phyloP scores from a whole-genome alignment of 1,140 invertebrate species.

The Pollicipes pollicipes region DNA sequence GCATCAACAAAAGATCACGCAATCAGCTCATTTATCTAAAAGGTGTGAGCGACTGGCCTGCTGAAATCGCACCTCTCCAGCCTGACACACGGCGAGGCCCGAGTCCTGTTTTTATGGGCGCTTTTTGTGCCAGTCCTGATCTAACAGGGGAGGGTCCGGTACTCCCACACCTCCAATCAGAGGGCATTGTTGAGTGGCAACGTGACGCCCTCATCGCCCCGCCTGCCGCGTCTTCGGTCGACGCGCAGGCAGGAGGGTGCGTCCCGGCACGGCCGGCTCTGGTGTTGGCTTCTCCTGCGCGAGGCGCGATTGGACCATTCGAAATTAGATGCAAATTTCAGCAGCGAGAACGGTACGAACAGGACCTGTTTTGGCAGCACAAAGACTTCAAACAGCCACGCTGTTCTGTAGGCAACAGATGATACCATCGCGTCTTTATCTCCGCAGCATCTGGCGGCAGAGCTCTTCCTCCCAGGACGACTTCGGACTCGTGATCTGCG shows the following conservation, averaged over 20 bases:
- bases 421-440: neutral
- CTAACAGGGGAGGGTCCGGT: neutral
- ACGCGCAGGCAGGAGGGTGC: too few species aligned
- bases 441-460: neutral
- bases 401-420: neutral
- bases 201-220: neutral
- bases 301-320: neutral
- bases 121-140: neutral
- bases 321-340: neutral
- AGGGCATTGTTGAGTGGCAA: neutral
- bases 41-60: too few species aligned
- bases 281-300: too few species aligned
- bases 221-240: too few species aligned
- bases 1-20: too few species aligned
- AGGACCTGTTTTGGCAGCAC: neutral
- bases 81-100: too few species aligned
- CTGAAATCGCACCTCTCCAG: too few species aligned
- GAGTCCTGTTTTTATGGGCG: neutral
- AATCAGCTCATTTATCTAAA: too few species aligned
- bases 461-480: too few species aligned
- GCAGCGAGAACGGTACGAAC: neutral
- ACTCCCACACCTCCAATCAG: neutral
- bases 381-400: neutral
- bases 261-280: too few species aligned
- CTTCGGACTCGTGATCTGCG: too few species aligned